Percentiles rank a stretch among this genome's conserved stretches.
Evolutionary conservation across 2,797 vertebrate genomes (phyloP).

Genomic region (Premnoplex brunnescens): DNA sequence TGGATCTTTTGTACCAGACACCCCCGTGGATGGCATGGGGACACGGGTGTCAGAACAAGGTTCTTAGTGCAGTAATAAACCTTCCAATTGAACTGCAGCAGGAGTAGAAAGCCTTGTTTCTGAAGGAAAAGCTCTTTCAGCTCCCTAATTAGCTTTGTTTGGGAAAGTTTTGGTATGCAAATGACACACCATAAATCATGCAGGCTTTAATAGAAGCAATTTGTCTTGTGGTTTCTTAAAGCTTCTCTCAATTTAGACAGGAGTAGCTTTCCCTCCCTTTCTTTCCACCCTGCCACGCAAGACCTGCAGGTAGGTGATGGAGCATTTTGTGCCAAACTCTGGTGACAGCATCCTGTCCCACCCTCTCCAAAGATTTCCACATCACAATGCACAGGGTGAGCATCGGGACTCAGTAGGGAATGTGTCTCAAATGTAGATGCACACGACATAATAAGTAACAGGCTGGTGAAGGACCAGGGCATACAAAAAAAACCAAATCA

Average conservation of each 20-base stretch:
- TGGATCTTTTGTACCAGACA: constrained; percentile 2
- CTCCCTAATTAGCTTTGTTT: constrained; percentile 62
- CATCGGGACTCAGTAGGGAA: neutral
- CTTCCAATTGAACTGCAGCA: constrained; percentile 26
- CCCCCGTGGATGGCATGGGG: neutral
- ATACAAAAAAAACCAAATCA: neutral
- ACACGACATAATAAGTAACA: neutral
- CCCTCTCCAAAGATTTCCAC: neutral
- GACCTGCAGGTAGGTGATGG: constrained; percentile 22
- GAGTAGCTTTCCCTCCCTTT: neutral
- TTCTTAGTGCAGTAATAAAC: constrained; percentile 12
- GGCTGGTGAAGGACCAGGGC: neutral
- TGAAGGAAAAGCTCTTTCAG: constrained; percentile 60
- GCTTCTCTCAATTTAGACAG: constrained; percentile 40
- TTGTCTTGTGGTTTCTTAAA: constrained; percentile 55
- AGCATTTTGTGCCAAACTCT: neutral
- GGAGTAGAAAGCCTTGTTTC: constrained; percentile 33
- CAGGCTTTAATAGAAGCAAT: constrained; percentile 59
- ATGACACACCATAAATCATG: constrained; percentile 63
- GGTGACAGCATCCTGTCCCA: neutral
- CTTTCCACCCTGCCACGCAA: constrained; percentile 2
- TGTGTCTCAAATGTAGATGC: neutral
- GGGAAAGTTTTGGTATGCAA: constrained; percentile 68
- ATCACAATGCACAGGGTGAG: neutral
- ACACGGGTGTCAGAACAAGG: neutral